Conservation (phyloP, 2,797 vertebrate genomes). For the Gallinago nigripennis region DNA sequence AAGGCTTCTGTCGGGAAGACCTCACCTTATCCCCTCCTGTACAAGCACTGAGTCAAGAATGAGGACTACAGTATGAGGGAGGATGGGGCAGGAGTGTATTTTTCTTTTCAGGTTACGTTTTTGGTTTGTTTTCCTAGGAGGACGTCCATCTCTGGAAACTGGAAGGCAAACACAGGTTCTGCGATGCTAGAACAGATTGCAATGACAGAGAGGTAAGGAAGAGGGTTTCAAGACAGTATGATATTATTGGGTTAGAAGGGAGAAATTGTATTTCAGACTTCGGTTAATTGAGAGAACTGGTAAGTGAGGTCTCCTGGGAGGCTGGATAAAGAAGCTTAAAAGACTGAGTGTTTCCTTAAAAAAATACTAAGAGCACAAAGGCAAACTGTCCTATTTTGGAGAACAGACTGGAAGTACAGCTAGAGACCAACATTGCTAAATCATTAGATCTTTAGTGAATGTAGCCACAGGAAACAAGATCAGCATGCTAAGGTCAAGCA, state of each 20-base stretch:
- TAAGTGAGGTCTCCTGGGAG: slow-evolving; percentile 11
- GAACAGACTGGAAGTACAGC: slow-evolving; percentile 40
- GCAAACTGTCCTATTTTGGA: slow-evolving; percentile 60
- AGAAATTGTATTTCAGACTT: not conserved
- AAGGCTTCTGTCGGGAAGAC: slow-evolving; percentile 37
- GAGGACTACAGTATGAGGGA: not conserved
- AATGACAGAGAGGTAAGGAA: slow-evolving; percentile 93
- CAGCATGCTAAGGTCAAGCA: slow-evolving; percentile 15
- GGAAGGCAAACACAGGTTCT: slow-evolving; percentile 97
- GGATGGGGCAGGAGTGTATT: slow-evolving; percentile 28
- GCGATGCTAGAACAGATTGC: slow-evolving; percentile 98
- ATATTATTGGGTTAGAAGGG: slow-evolving; percentile 32
- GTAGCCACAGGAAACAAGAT: slow-evolving; percentile 41
- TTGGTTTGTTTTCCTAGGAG: slow-evolving; percentile 83
- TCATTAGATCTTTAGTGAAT: slow-evolving; percentile 19
- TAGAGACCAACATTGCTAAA: slow-evolving; percentile 28
- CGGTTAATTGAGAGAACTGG: slow-evolving; percentile 16
- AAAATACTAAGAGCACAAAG: slow-evolving; percentile 27
- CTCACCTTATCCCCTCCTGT: slow-evolving; percentile 3
- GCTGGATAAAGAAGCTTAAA: slow-evolving; percentile 33
- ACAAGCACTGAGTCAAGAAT: slow-evolving; percentile 9
- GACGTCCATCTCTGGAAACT: slow-evolving; percentile 97
- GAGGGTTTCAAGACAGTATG: not conserved
- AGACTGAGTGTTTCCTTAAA: not conserved
- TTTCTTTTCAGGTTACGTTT: slow-evolving; percentile 12